These are phyloP conservation scores for Penaeus indicus DNA, from an alignment of 1,140 invertebrate species.

Conservation along the genomic window DNA sequence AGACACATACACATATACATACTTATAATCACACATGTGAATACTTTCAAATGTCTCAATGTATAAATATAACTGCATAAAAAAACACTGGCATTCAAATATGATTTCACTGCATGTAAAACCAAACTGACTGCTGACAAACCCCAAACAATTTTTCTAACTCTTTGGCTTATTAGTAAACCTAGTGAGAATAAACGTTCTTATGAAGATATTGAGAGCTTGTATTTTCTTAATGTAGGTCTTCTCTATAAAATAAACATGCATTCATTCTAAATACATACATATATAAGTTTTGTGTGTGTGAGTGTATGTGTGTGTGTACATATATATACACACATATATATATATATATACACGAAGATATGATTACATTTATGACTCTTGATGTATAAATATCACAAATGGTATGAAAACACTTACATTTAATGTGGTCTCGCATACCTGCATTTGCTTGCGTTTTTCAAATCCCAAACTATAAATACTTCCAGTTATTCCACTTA, in stretches of 20 bases:
- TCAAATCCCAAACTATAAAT: background rate
- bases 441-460: no score
- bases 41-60: background rate
- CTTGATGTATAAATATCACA: no score
- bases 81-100: background rate
- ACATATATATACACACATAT: no score
- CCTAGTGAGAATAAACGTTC: conserved; percentile 41
- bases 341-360: no score
- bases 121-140: background rate
- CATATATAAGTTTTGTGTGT: no score
- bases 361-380: no score
- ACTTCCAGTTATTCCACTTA: background rate
- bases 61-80: background rate
- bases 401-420: no score
- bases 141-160: background rate
- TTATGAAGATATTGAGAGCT: background rate
- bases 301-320: no score
- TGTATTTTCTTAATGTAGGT: background rate
- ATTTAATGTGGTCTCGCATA: no score
- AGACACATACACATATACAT: no score
- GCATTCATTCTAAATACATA: background rate
- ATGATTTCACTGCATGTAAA: background rate
- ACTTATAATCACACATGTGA: background rate
- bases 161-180: conserved; percentile 43
- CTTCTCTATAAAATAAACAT: conserved; percentile 3